Conservation (phyloP, 2,113 vertebrate genomes). For the Cryptotis parvus region DNA sequence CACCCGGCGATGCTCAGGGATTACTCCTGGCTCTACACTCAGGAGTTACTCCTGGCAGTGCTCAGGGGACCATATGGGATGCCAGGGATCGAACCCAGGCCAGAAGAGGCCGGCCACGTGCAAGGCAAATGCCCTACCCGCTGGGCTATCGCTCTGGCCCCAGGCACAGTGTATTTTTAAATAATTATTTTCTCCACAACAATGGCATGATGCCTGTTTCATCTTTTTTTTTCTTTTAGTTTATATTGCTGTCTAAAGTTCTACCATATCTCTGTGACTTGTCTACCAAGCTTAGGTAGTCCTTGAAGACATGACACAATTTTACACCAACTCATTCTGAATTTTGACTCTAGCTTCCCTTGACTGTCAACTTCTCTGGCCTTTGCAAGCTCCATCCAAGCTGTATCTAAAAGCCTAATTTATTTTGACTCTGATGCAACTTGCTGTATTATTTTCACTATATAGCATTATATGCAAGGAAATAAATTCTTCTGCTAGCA, state of each 20-base stretch:
- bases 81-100: too few relatives aligned
- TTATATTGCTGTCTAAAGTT: not conserved
- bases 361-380: rapidly evolving
- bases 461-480: slow-evolving; percentile 40
- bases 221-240: not conserved
- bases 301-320: not conserved
- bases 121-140: too few relatives aligned
- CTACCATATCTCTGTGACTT: slow-evolving; percentile 18
- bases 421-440: slow-evolving; percentile 1
- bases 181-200: not conserved
- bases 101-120: too few relatives aligned
- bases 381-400: not conserved
- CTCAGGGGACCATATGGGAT: too few relatives aligned
- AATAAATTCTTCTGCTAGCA: not conserved
- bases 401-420: slow-evolving; percentile 11
- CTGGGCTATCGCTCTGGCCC: too few relatives aligned
- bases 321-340: too few relatives aligned
- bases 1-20: too few relatives aligned
- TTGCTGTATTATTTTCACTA: not conserved
- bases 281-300: not conserved
- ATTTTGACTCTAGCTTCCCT: not conserved
- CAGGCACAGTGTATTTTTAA: not conserved
- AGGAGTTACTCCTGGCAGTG: too few relatives aligned
- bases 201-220: not conserved
- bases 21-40: too few relatives aligned